Evolutionary conservation across 2,113 vertebrate species (phyloP).

Genomic region (Patagioenas fasciata): DNA sequence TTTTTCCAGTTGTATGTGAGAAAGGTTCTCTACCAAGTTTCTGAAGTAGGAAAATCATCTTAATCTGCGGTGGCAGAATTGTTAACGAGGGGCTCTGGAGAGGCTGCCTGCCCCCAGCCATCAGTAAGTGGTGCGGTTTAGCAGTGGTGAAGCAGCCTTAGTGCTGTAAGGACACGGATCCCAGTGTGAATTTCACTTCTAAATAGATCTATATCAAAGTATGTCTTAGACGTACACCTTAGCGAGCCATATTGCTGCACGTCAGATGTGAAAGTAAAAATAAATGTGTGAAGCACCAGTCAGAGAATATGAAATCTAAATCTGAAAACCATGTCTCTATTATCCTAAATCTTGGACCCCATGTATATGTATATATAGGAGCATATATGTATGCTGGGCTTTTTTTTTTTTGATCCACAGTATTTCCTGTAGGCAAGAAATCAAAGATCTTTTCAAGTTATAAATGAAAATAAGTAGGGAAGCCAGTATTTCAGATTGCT

Average conservation of each 20-base stretch:
- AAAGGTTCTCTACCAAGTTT: not conserved
- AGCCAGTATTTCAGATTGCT: not conserved
- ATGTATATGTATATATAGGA: not conserved
- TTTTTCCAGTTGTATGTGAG: not conserved
- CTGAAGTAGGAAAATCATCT: not conserved
- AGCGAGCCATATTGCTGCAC: constrained; percentile 72
- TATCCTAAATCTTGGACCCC: not conserved
- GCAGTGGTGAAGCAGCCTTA: not conserved
- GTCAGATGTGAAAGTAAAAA: constrained; percentile 78
- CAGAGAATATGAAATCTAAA: constrained; percentile 55
- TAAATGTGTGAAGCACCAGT: constrained; percentile 73
- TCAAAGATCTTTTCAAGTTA: constrained; percentile 50
- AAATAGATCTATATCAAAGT: constrained; percentile 60
- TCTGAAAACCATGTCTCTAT: constrained; percentile 40
- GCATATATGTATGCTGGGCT: not conserved
- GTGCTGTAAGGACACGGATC: constrained; percentile 47
- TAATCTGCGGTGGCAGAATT: constrained; percentile 46
- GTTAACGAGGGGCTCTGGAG: not conserved
- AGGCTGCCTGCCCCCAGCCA: constrained; percentile 9
- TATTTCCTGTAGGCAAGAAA: constrained; percentile 61
- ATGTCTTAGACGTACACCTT: constrained; percentile 65
- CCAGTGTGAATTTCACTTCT: constrained; percentile 71
- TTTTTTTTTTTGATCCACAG: not conserved
- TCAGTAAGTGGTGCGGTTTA: constrained; percentile 54
- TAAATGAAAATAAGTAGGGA: constrained; percentile 19